Evolutionary conservation across 1,140 invertebrate species (phyloP).

Genomic region (Dicyema japonicum): DNA sequence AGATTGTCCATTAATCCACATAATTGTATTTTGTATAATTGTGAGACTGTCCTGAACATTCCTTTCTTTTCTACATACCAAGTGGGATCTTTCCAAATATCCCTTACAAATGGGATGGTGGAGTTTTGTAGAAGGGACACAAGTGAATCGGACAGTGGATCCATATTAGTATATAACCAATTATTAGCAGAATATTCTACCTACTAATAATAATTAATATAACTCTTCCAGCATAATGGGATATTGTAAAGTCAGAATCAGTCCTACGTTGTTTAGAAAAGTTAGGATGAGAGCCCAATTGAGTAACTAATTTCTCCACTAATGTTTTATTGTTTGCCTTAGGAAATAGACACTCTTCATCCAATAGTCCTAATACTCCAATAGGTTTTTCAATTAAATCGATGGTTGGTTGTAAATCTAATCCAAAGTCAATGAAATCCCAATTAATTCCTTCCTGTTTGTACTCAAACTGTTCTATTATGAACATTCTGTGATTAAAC

Average conservation of each 20-base stretch:
- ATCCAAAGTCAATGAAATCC: constrained; percentile 97
- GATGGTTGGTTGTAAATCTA: constrained; percentile 92
- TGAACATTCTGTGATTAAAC: constrained; percentile 99
- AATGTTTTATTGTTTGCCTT: constrained; percentile 95
- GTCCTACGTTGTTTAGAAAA: constrained; percentile 82
- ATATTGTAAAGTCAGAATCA: constrained; percentile 70
- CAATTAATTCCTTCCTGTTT: constrained; percentile 93
- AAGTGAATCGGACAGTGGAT: constrained; percentile 88
- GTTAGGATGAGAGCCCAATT: constrained; percentile 76
- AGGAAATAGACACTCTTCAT: constrained; percentile 96
- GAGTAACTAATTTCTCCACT: constrained; percentile 67
- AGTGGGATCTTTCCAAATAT: constrained; percentile 79
- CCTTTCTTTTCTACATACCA: constrained; percentile 39
- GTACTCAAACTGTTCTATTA: constrained; percentile 94
- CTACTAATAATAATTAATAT: constrained; percentile 14
- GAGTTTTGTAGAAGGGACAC: constrained; percentile 72
- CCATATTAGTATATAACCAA: constrained; percentile 99
- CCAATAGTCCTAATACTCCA: constrained; percentile 79
- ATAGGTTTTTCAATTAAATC: constrained; percentile 96
- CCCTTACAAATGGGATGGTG: constrained; percentile 67
- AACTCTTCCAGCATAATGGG: constrained; percentile 95
- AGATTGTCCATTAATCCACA: constrained; percentile 77
- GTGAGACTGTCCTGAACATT: constrained; percentile 81
- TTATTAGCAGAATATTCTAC: constrained; percentile 76
- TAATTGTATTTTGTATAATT: constrained; percentile 89